These are phyloP conservation scores for Heliconius aoede DNA, from an alignment of 2,888 invertebrate genomes.

Conservation along the genomic window DNA sequence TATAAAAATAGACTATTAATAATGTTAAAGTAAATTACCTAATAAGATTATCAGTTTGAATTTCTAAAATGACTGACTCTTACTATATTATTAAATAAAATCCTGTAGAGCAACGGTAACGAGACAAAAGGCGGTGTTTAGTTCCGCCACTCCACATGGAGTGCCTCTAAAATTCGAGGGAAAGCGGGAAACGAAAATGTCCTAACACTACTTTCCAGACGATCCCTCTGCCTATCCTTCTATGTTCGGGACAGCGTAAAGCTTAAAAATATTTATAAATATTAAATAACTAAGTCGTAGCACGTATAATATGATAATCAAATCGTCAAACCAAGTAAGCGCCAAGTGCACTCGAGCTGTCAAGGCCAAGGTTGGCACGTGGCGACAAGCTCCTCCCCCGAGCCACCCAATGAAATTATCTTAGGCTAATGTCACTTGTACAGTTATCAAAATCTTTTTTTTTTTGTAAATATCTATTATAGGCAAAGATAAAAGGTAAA, in stretches of 20 bases:
- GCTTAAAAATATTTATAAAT: neutral
- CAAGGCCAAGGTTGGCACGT: conserved; percentile 74
- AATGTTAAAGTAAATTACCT: neutral
- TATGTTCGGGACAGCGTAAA: no score
- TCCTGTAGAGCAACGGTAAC: no score
- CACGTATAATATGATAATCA: neutral
- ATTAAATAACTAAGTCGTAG: conserved; percentile 1
- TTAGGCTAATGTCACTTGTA: conserved; percentile 42
- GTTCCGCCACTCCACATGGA: no score
- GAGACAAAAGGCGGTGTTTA: no score
- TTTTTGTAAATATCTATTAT: neutral
- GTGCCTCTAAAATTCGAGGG: no score
- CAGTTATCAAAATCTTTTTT: conserved; percentile 17
- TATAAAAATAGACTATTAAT: no score
- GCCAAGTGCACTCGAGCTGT: conserved; percentile 47
- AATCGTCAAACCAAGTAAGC: conserved; percentile 50
- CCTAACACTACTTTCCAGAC: no score
- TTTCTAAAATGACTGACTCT: neutral
- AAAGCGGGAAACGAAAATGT: no score
- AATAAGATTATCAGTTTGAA: neutral
- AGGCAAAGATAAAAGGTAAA: no score
- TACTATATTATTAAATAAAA: neutral
- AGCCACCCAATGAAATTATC: conserved; percentile 47
- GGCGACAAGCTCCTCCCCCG: conserved; percentile 50
- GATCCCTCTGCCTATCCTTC: no score